Base-by-base conservation (phyloP, 2,113 vertebrate genomes). In the Centropristis striata region DNA sequence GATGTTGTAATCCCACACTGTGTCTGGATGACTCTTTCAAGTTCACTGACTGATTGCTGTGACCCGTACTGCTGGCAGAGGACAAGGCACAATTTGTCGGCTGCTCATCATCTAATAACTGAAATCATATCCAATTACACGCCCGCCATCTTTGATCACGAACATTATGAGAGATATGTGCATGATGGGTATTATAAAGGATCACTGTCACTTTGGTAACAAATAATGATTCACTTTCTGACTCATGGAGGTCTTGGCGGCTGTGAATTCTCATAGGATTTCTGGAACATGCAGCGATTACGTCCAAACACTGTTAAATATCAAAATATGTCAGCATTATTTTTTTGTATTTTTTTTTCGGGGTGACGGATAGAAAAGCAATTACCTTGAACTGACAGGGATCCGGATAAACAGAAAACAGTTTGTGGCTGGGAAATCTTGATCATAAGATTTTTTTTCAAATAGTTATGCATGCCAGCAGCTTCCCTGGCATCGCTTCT, bases 81-180 rank as follows among this genome's bases (percentile, higher is more conserved):
- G 90, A 92, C 91, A 88, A 90, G 90, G 59, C 81, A 66, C 85
- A 85, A 88, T 91, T 90, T 90, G 88, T 89, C 59, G 75, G 77
- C 67, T 65, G 84, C 77, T 83, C 87, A 80, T 91, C 84, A 77
- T 57, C 65, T 86, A 91, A 93, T 92, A 83, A 92, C 83, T 70
- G 36, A 74, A 91, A 91, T 92, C 86, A 89, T 75, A 90, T 90
- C 90, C 86, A 86, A 93, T 92, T 92, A 92, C 86, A 91, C 39
- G 51, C 60, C 88, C 70, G 80, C 89, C 89, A 81, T 85, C 81
- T 86, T 88, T 87, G 71, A 87, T 91, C 81, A 32, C 41, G 72
- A 64, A 63, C 71, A 71, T 75, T 68, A 67, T 68, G 80, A 90
- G 64, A 74, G 87, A 90, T 79, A 53, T 42, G 78, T 71, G 87